Evolutionary conservation across 2,888 invertebrate species (phyloP), one percentile per base, ranked within the genome.

Genomic region (Xanthorhoe designata): DNA sequence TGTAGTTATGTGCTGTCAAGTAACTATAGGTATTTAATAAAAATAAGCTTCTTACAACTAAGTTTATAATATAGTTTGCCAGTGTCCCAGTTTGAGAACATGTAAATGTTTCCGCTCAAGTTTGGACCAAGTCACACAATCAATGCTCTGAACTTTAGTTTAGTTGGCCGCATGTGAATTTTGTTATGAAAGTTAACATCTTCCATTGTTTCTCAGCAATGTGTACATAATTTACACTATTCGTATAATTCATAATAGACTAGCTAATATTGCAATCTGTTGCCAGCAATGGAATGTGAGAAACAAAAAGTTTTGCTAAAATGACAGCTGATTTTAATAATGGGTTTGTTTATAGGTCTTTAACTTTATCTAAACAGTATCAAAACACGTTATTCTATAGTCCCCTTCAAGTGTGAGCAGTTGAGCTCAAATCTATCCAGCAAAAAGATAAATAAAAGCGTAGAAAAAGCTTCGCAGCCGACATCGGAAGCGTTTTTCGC

Each of bases 401-500:
- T 58, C 24, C 53, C 50, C n/a, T 57, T 42, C 52, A 19, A 56
- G 47, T 47, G 52, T 52, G 56, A 59, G 50, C 50, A 50, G 38
- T 59, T 51, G 60, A 47, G 53, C 47, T 55, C 54, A 61, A 59
- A 63, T 59, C 49, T 63, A 61, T 50, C 55, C 56, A 47, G 29
- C n/a, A 57, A 56, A 64, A 68, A 53, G 53, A 64, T 53, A 68
- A 64, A 64, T 68, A 68, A 64, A 64, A 58, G 56, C 32, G 57
- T 57, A 52, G 50, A 66, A 38, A 64, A 64, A 61, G 56, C 64
- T 58, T 53, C 50, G 35, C 51, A 24, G 38, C 45, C 45, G 24
- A 87, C 87, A 89, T 80, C 77, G 83, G 82, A 89, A 88, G 81
- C 85, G 86, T 88, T 88, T 89, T 84, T 80, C 82, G 79, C 84